Evolutionary conservation across 1,140 invertebrate species (phyloP), one percentile per base, ranked within the genome.

Genomic region (Andricus grossulariae): DNA sequence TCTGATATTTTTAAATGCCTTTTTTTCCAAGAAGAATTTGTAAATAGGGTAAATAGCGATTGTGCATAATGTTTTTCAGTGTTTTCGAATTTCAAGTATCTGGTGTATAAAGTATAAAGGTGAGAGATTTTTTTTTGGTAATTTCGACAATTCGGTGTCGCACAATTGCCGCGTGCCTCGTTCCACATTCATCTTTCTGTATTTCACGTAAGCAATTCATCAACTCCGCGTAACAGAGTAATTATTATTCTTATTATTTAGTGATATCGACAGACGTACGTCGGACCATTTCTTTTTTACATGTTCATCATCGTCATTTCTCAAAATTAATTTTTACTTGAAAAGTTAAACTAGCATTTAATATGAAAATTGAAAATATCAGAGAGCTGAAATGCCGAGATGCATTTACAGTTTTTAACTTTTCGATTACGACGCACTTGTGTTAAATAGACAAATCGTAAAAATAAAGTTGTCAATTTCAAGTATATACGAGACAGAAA

Each of bases 401-500:
- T 52, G 74, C 21, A 81, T 73, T 32, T 32, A 74, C 76, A 39
- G 55, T 79, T 82, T 83, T 80, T 76, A 52, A 72, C 79, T 74
- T 66, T 55, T 52, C 76, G 71, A n/a, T 45, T 50, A 76, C 51
- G 74, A 73, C 72, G 72, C 76, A 75, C 32, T 74, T 74, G 71
- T 81, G 66, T 79, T 57, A 79, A 75, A 19, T 71, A 79, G 78
- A 19, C 19, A 80, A 78, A 80, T 74, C 54, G 77, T 74, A 18
- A 50, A 75, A 83, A 84, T 83, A 83, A 84, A 84, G 71, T 84
- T 83, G 82, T 76, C 79, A 84, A 60, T 84, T 84, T 81, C 72
- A 84, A 74, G 79, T 84, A 84, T 50, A 76, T 76, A 79, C 70
- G 82, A 77, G 79, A 16, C 21, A 25, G 21, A 25, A 78, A 83